Evolutionary conservation across 2,888 invertebrate genomes (phyloP).

Genomic region (Zygothrica quintamaculata): DNA sequence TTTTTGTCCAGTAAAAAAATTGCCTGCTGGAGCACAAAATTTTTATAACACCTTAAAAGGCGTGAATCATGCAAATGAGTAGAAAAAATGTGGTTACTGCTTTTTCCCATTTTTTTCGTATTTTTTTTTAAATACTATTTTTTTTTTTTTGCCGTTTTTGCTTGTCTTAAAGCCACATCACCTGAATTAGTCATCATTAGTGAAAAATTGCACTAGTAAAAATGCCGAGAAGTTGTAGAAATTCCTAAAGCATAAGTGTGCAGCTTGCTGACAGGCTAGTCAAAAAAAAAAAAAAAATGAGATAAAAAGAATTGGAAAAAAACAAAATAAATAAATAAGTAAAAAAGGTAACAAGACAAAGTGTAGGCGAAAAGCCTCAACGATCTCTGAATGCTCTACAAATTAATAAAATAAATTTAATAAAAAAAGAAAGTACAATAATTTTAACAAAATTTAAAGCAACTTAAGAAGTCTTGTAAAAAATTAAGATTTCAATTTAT

Average conservation of each 20-base stretch:
- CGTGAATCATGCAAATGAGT: constrained; percentile 69
- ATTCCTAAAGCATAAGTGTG: constrained; percentile 73
- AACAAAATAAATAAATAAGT: background rate
- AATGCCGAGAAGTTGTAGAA: constrained; percentile 46
- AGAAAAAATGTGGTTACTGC: constrained; percentile 17
- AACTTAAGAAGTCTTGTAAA: too few species aligned
- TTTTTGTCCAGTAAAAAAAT: too few species aligned
- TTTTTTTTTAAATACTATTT: too few species aligned
- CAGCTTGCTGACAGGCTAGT: constrained; percentile 31
- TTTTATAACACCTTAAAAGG: constrained; percentile 58
- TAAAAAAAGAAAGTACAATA: too few species aligned
- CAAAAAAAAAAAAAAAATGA: constrained; percentile 14
- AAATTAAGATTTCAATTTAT: too few species aligned
- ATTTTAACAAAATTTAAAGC: too few species aligned
- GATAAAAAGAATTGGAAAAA: too few species aligned
- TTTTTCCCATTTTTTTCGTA: too few species aligned
- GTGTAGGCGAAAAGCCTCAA: too few species aligned
- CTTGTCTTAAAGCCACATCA: constrained; percentile 38
- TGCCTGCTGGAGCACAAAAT: background rate
- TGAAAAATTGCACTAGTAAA: constrained; percentile 68
- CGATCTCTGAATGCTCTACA: too few species aligned
- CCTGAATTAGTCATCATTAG: constrained; percentile 72
- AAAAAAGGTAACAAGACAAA: too few species aligned
- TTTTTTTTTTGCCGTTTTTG: constrained; percentile 6
- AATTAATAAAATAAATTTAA: too few species aligned